phyloP scores from a whole-genome alignment of 2,113 vertebrate genomes.

The Raja brachyura region DNA sequence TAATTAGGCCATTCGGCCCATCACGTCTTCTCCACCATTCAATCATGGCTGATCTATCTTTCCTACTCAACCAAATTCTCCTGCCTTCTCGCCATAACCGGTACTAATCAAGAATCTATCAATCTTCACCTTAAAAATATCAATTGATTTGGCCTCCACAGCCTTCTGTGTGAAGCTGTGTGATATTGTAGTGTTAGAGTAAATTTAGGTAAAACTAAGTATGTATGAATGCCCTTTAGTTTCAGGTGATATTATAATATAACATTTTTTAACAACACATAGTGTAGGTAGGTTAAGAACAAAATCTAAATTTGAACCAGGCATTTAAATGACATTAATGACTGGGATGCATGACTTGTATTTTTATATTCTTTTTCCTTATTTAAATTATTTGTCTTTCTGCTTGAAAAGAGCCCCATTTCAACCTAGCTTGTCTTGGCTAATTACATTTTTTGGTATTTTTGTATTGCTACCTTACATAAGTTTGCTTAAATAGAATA shows the following conservation, averaged over 20 bases:
- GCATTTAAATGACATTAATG: neutral
- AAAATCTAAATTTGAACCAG: neutral
- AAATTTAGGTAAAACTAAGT: neutral
- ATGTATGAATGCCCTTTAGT: neutral
- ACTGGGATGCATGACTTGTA: neutral
- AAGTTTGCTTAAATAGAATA: neutral
- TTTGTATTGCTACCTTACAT: constrained; percentile 5
- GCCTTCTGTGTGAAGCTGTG: no score
- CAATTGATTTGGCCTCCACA: no score
- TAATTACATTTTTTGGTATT: neutral
- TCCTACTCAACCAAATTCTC: no score
- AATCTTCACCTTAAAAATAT: no score
- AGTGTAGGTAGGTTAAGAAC: neutral
- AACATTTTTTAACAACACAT: neutral
- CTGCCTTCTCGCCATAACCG: no score
- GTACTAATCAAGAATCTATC: no score
- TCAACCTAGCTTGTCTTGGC: neutral
- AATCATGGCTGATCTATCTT: no score
- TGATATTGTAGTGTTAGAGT: neutral
- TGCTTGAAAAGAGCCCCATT: neutral
- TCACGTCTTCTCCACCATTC: no score
- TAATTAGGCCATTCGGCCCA: no score
- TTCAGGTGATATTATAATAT: neutral
- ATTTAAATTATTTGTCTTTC: neutral
- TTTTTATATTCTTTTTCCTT: neutral